Evolutionary conservation across 2,797 vertebrate species (phyloP), one percentile per base, ranked within the genome.

Genomic region (Enoplosus armatus): DNA sequence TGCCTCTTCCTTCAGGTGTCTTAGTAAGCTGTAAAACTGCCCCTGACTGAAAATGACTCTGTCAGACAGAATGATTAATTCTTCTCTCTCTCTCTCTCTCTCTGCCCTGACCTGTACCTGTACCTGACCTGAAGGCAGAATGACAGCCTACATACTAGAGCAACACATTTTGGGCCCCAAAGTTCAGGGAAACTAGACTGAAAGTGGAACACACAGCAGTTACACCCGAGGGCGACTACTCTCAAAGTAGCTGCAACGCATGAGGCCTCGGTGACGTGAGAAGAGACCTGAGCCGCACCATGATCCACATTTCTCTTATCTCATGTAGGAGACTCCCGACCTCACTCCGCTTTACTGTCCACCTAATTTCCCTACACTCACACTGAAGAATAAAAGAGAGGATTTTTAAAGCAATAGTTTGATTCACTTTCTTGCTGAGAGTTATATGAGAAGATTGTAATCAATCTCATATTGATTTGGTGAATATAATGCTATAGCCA

Each of bases 1-100:
- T 27, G 16, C 15, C 9, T 48, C 29, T 41, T 58, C 47, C 29
- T 33, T 51, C 20, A 15, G n/a, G n/a, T n/a, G n/a, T n/a, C n/a
- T n/a, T n/a, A n/a, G 29, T 37, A 2, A 55, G 31, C 72, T 68
- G 48, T 51, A 72, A 78, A 85, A 65, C 62, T 61, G 22, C 27
- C 50, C 15, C 35, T n/a, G 53, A 59, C 63, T 61, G 41, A 63
- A 50, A 67, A 70, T 60, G 2, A 53, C 41, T 37, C 63, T 66
- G 68, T 85, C 63, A 73, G 48, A 47, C 47, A 48, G 41, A 37
- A 33, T 35, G 61, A 86, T 80, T 84, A 67, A 73, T 85, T 48
- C 16, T 14, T 68, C 37, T 61, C 54, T 26, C 48, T 48, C 22
- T n/a, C 48, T 51, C 31, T 45, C 41, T 37, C 18, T 55, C 58